Conservation (phyloP, 2,888 invertebrate genomes). For the Amorpha juglandis region DNA sequence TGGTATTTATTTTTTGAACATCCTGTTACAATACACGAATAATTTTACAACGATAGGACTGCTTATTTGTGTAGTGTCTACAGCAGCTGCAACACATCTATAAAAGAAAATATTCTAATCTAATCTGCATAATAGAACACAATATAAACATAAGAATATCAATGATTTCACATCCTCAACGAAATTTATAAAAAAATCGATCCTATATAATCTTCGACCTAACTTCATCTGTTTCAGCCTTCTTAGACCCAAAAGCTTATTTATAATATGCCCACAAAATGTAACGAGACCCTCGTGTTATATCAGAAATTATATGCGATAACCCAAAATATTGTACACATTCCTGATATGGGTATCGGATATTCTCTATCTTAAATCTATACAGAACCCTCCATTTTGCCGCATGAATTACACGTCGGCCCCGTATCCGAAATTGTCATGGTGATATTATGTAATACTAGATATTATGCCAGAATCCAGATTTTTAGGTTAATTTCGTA, state of each 20-base stretch:
- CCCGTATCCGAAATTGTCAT: not conserved
- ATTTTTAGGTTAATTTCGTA: slow-evolving; percentile 17
- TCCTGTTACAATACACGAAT: too few relatives aligned
- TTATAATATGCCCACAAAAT: not conserved
- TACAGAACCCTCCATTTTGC: not conserved
- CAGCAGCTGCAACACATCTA: too few relatives aligned
- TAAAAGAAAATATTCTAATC: too few relatives aligned
- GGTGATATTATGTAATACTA: slow-evolving; percentile 1
- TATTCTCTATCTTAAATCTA: slow-evolving; percentile 12
- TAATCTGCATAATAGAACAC: too few relatives aligned
- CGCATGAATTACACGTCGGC: slow-evolving; percentile 9
- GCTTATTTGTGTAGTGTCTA: too few relatives aligned
- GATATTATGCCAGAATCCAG: slow-evolving; percentile 2
- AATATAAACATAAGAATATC: not conserved
- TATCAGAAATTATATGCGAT: not conserved
- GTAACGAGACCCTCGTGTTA: not conserved
- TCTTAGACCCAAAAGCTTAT: not conserved
- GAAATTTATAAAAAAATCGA: not conserved
- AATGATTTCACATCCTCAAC: not conserved
- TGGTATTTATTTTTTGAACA: too few relatives aligned
- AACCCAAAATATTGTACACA: slow-evolving; percentile 1
- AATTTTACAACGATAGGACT: too few relatives aligned
- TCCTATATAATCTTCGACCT: not conserved
- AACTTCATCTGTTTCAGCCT: not conserved
- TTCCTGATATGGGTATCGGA: slow-evolving; percentile 3